Conservation (phyloP, 2,888 invertebrate species). For the Oconnorella tubifera region DNA sequence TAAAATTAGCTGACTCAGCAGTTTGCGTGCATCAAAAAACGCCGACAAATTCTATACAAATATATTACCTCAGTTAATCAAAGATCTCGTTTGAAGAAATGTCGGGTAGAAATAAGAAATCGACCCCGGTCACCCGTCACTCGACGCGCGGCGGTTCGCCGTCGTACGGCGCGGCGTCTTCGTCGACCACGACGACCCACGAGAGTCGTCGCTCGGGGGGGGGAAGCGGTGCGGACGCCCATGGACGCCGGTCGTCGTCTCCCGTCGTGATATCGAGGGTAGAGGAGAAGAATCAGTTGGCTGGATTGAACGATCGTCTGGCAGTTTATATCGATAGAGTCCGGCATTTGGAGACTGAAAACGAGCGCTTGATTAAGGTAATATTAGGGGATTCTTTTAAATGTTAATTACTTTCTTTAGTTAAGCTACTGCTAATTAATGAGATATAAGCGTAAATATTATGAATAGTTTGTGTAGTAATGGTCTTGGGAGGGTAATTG, state of each 20-base stretch:
- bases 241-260: conserved; percentile 73
- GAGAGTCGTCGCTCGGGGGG: conserved; percentile 4
- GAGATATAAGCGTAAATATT: too few relatives aligned
- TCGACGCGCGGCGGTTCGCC: conserved; percentile 9
- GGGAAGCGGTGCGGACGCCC: conserved; percentile 32
- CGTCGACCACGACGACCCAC: neutral
- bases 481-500: too few relatives aligned
- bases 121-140: too few relatives aligned
- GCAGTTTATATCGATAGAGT: conserved; percentile 95
- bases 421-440: too few relatives aligned
- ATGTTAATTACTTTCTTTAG: too few relatives aligned
- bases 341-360: conserved; percentile 86
- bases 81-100: conserved; percentile 10
- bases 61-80: too few relatives aligned
- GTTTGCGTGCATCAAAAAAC: too few relatives aligned
- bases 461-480: too few relatives aligned
- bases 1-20: too few relatives aligned
- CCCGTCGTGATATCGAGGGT: too few relatives aligned
- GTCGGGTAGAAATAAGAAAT: conserved; percentile 27
- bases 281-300: conserved; percentile 89
- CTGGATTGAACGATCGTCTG: conserved; percentile 90
- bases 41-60: too few relatives aligned
- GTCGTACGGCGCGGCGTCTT: neutral
- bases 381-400: too few relatives aligned
- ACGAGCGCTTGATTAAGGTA: conserved; percentile 56